Conservation (phyloP, 2,113 vertebrate species). For the Calidris pygmaea region DNA sequence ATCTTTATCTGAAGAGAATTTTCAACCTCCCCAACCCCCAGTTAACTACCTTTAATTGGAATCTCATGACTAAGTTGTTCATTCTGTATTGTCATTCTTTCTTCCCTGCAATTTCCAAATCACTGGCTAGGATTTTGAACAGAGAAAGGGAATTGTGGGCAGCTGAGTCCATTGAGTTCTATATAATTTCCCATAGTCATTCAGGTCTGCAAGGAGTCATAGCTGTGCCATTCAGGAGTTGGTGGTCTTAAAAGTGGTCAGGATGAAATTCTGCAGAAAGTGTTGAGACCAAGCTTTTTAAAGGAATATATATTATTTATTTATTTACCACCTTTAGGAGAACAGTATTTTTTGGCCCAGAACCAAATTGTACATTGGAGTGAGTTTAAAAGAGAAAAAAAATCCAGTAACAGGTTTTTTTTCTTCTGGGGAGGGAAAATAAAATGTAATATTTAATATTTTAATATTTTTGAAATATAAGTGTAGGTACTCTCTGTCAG, state of each 20-base stretch:
- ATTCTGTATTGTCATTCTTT: accelerated
- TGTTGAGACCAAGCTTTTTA: neutral
- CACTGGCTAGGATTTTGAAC: neutral
- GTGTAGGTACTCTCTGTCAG: neutral
- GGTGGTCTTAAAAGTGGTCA: neutral
- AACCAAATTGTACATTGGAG: neutral
- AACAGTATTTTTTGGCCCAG: neutral
- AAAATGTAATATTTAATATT: neutral
- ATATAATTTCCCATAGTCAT: neutral
- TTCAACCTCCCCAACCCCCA: neutral
- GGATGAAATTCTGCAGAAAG: neutral
- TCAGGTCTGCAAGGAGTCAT: neutral
- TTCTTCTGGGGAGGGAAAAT: neutral
- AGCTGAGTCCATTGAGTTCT: neutral
- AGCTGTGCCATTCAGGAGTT: neutral
- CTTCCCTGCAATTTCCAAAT: neutral
- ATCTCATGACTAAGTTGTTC: neutral
- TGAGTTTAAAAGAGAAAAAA: neutral
- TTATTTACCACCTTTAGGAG: neutral
- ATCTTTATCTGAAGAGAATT: neutral
- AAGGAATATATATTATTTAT: neutral
- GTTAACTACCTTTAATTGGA: neutral
- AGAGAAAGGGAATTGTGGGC: neutral
- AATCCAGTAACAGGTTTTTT: neutral
- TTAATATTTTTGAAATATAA: neutral